Evolutionary conservation across 2,888 invertebrate species (phyloP).

Genomic region (Limnephilus auricula): DNA sequence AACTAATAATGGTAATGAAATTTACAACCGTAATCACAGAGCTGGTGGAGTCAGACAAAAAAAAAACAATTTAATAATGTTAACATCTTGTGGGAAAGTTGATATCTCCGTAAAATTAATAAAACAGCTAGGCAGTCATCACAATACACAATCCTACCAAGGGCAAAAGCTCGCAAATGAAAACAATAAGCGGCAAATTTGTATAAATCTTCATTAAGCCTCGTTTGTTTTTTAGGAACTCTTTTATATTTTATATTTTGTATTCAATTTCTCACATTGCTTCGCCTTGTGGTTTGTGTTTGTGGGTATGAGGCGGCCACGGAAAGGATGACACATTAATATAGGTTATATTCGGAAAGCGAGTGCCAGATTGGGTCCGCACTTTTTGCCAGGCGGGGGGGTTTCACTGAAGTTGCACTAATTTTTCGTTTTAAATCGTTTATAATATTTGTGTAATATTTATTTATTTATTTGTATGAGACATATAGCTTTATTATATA

Average conservation of each 20-base stretch:
- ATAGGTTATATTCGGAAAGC: slow-evolving; percentile 62
- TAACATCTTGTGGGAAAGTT: not conserved
- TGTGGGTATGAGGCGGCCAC: slow-evolving; percentile 35
- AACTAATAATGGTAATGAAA: too few species aligned
- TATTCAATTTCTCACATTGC: slow-evolving; percentile 60
- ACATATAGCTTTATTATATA: too few species aligned
- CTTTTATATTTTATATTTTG: slow-evolving; percentile 58
- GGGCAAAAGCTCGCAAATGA: slow-evolving; percentile 47
- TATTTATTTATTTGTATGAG: too few species aligned
- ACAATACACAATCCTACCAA: slow-evolving; percentile 12
- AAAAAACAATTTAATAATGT: slow-evolving; percentile 2
- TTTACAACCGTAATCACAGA: too few species aligned
- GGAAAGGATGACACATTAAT: slow-evolving; percentile 62
- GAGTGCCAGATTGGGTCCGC: slow-evolving; percentile 64
- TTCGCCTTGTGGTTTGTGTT: not conserved
- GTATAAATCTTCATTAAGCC: slow-evolving; percentile 61
- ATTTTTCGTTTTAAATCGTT: not conserved
- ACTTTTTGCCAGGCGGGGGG: slow-evolving; percentile 58
- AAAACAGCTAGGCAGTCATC: not conserved
- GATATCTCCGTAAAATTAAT: slow-evolving; percentile 12
- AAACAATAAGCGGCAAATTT: slow-evolving; percentile 51
- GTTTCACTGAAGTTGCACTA: not conserved
- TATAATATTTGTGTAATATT: too few species aligned
- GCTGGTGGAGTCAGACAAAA: too few species aligned
- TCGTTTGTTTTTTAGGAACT: slow-evolving; percentile 56